phyloP scores from a whole-genome alignment of 2,113 vertebrate species.

The Hystrix brachyura region DNA sequence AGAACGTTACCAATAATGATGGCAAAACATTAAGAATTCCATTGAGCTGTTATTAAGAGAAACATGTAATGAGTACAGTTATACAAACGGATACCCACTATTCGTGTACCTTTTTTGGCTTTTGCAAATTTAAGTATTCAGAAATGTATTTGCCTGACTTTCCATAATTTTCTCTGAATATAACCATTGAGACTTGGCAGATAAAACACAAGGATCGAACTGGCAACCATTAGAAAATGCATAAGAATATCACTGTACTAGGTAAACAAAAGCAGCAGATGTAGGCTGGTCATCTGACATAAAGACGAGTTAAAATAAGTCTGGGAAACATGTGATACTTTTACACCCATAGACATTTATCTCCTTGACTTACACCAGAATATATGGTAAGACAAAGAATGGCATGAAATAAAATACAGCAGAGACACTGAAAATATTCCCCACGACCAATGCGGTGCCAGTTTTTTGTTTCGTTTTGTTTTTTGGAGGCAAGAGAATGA shows the following conservation, averaged over 20 bases:
- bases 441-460: neutral
- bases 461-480: neutral
- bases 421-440: neutral
- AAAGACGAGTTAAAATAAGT: neutral
- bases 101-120: neutral
- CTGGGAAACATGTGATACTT: neutral
- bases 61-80: conserved; percentile 8
- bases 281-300: neutral
- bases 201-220: conserved; percentile 33
- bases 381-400: neutral
- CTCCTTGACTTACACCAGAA: conserved; percentile 13
- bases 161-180: conserved; percentile 22
- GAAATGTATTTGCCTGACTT: neutral
- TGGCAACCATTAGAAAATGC: neutral
- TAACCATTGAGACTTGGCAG: conserved; percentile 4
- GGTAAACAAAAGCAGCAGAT: neutral
- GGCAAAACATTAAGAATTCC: neutral
- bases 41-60: neutral
- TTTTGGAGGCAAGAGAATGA: neutral
- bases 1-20: neutral
- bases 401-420: neutral
- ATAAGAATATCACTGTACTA: neutral
- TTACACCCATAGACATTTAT: neutral
- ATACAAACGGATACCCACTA: neutral
- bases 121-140: neutral